Conservation (phyloP, 2,888 invertebrate species). For the Apoderus coryli region DNA sequence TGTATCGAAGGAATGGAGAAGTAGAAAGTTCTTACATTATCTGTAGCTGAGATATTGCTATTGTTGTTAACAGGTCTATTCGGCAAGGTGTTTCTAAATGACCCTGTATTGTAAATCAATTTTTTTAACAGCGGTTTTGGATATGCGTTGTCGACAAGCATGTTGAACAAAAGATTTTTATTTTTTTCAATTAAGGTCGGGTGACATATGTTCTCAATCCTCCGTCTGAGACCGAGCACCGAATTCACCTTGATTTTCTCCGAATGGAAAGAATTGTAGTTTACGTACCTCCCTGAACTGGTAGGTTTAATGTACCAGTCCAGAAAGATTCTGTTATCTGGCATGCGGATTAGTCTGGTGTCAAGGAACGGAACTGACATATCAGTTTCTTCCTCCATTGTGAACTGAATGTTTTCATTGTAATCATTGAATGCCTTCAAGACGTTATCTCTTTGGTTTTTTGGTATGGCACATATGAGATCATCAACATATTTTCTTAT, state of each 20-base stretch:
- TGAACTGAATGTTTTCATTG: no score
- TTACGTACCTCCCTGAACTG: conserved; percentile 11
- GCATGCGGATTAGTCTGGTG: conserved; percentile 11
- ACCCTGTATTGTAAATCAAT: no score
- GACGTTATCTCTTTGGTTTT: neutral
- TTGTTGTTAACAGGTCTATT: no score
- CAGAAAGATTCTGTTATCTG: conserved; percentile 9
- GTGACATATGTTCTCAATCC: neutral
- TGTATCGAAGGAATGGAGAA: no score
- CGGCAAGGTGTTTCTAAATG: no score
- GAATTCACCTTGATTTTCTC: conserved; percentile 7
- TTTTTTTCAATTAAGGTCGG: no score
- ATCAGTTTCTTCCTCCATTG: conserved; percentile 4
- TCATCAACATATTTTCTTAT: conserved; percentile 14
- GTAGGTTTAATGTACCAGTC: conserved; percentile 14
- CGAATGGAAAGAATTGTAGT: conserved; percentile 12
- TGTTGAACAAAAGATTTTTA: no score
- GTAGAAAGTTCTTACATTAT: no score
- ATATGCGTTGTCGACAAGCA: no score
- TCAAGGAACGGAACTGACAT: conserved; percentile 12
- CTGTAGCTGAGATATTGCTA: no score
- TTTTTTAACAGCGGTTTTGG: no score
- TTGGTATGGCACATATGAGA: conserved; percentile 9
- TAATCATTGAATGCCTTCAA: conserved; percentile 7
- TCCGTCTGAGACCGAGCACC: neutral